These are phyloP conservation scores for Campylomormyrus numenius DNA, from an alignment of 2,113 vertebrate species.

Conservation along the genomic window DNA sequence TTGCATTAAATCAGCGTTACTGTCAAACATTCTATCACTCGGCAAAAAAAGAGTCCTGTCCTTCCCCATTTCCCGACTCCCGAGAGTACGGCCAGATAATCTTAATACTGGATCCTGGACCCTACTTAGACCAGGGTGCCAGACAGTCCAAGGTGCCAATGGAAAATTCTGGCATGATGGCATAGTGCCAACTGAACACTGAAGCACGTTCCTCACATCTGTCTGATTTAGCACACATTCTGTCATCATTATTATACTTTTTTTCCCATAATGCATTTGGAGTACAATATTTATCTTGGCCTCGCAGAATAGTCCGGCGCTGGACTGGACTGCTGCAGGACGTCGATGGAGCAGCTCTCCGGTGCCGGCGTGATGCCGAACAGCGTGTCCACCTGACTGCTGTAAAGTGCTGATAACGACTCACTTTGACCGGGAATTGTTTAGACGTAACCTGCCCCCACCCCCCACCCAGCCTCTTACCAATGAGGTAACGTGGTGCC, in stretches of 20 bases:
- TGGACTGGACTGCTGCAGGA: constrained; percentile 27
- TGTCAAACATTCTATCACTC: background rate
- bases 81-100: background rate
- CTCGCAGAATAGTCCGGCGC: constrained; percentile 44
- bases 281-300: constrained; percentile 54
- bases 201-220: constrained; percentile 14
- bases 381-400: constrained; percentile 40
- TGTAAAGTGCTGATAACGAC: constrained; percentile 62
- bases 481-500: background rate
- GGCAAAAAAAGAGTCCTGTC: background rate
- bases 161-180: background rate
- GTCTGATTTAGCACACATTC: constrained; percentile 45
- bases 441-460: constrained; percentile 20
- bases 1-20: background rate
- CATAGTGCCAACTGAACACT: background rate
- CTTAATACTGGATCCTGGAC: background rate
- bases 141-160: background rate
- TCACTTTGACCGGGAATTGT: constrained; percentile 55
- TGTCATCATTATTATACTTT: background rate
- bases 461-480: background rate
- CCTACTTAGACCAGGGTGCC: background rate
- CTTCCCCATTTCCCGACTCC: background rate
- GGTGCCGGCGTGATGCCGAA: constrained; percentile 45
- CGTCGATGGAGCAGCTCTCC: constrained; percentile 49
- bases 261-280: constrained; percentile 30